Evolutionary conservation across 2,797 vertebrate species (phyloP).

Genomic region (Syncerus caffer): DNA sequence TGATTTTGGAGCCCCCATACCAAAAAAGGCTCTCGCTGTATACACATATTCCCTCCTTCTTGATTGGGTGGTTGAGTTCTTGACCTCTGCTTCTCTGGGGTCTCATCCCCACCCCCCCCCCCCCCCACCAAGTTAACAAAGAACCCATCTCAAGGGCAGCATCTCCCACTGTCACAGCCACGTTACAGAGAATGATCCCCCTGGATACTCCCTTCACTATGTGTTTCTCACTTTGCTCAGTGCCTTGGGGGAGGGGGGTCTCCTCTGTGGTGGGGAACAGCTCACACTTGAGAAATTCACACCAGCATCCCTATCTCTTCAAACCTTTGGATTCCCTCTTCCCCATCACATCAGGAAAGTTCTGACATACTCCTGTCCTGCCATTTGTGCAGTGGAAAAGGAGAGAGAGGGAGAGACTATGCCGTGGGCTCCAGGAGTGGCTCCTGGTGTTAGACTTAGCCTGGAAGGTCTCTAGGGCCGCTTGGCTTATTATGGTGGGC

Average conservation of each 20-base stretch:
- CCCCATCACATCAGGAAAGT: not conserved
- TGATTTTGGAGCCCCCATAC: not conserved
- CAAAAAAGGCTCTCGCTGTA: not conserved
- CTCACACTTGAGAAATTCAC: not conserved
- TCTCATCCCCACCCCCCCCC: not conserved
- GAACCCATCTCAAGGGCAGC: not conserved
- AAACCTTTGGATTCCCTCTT: not conserved
- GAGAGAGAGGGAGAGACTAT: no score
- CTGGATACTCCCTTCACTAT: not conserved
- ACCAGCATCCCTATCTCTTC: not conserved
- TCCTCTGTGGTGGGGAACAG: not conserved
- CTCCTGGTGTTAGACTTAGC: not conserved
- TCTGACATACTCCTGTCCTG: not conserved
- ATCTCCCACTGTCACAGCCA: not conserved
- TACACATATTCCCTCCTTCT: not conserved
- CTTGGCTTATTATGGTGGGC: not conserved
- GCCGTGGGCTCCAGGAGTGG: accelerated
- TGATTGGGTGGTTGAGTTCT: not conserved
- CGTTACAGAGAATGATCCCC: not conserved
- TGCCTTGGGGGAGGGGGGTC: not conserved
- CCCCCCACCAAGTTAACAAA: not conserved
- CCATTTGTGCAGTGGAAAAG: not conserved
- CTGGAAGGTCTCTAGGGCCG: not conserved
- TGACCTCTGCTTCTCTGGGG: not conserved
- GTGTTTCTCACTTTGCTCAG: not conserved